Conservation (phyloP, 1,140 invertebrate genomes). For the Dermatophagoides farinae region DNA sequence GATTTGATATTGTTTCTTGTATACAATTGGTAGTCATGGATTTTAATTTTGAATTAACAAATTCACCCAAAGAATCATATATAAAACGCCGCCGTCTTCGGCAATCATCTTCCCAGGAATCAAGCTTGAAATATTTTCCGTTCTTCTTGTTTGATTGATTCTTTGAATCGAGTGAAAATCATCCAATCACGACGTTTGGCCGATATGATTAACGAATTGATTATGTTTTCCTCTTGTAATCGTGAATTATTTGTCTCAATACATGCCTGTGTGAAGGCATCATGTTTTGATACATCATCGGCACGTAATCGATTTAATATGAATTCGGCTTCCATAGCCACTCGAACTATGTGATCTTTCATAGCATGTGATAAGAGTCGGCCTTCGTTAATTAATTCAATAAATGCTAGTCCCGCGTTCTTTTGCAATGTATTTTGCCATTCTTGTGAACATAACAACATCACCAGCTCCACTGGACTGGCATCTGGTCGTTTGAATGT, state of each 20-base stretch:
- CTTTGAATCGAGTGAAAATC: constrained; percentile 13
- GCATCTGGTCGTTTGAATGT: constrained; percentile 12
- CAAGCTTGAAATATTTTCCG: constrained; percentile 55
- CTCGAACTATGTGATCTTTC: constrained; percentile 95
- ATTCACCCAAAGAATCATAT: constrained; percentile 48
- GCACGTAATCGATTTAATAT: constrained; percentile 95
- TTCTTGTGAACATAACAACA: constrained; percentile 96
- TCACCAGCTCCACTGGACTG: constrained; percentile 67
- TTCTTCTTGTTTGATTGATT: constrained; percentile 1
- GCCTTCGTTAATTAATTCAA: constrained; percentile 97
- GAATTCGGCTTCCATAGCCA: constrained; percentile 99
- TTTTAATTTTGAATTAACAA: background rate
- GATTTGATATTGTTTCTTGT: background rate
- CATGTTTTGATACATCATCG: constrained; percentile 95
- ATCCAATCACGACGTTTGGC: constrained; percentile 15
- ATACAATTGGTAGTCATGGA: background rate
- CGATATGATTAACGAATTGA: constrained; percentile 17
- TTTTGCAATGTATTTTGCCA: constrained; percentile 99
- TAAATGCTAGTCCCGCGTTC: constrained; percentile 95
- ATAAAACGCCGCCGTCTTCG: constrained; percentile 77
- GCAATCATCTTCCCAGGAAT: constrained; percentile 98
- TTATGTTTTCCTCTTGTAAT: constrained; percentile 14
- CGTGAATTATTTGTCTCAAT: constrained; percentile 9
- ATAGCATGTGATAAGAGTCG: constrained; percentile 91
- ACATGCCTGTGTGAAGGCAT: constrained; percentile 45